Evolutionary conservation across 2,113 vertebrate species (phyloP).

Genomic region (Xerus inauris): DNA sequence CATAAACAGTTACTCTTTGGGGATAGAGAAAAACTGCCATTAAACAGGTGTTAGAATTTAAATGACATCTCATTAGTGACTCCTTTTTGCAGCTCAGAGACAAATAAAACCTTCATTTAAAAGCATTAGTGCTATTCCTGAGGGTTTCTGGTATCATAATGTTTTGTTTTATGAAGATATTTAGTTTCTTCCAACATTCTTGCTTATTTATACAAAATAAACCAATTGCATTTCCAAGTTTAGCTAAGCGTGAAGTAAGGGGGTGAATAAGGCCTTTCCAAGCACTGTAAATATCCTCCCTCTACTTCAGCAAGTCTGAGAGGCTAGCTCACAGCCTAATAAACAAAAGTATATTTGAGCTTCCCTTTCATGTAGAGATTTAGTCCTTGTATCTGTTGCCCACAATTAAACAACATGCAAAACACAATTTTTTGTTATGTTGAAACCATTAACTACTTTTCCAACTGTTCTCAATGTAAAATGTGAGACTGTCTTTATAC

Average conservation of each 20-base stretch:
- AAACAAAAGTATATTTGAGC: slow-evolving; percentile 38
- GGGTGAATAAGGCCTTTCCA: slow-evolving; percentile 60
- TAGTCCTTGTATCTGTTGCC: not conserved
- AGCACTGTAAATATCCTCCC: slow-evolving; percentile 56
- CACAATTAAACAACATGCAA: not conserved
- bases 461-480: slow-evolving; percentile 31
- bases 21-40: slow-evolving; percentile 90
- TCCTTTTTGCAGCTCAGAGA: slow-evolving; percentile 87
- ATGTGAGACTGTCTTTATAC: slow-evolving; percentile 13
- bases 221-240: slow-evolving; percentile 81
- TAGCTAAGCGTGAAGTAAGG: slow-evolving; percentile 74
- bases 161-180: slow-evolving; percentile 88
- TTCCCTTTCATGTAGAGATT: not conserved
- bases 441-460: slow-evolving; percentile 46
- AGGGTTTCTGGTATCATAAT: slow-evolving; percentile 88
- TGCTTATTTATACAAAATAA: slow-evolving; percentile 86
- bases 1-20: slow-evolving; percentile 90
- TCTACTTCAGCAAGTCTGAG: not conserved
- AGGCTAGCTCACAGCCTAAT: not conserved
- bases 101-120: slow-evolving; percentile 90
- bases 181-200: slow-evolving; percentile 84
- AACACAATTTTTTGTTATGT: slow-evolving; percentile 45
- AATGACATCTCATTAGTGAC: slow-evolving; percentile 91
- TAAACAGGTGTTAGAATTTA: slow-evolving; percentile 92
- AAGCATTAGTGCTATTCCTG: slow-evolving; percentile 88